Conservation (phyloP, 2,113 vertebrate genomes). For the Bombycilla garrulus region DNA sequence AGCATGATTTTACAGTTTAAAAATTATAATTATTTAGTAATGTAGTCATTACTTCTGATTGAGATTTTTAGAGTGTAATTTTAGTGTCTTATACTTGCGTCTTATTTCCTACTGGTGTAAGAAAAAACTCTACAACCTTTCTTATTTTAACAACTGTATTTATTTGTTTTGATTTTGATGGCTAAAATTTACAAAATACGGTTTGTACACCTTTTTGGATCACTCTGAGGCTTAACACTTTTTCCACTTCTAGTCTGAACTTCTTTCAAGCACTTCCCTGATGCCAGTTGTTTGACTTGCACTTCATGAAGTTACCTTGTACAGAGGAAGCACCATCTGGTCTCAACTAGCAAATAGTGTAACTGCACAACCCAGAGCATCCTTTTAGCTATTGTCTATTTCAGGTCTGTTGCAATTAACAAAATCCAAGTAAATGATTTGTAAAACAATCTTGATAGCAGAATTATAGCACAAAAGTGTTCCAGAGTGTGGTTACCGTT, state of each 20-base stretch:
- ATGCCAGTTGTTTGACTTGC: neutral
- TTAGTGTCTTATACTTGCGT: neutral
- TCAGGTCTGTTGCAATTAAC: neutral
- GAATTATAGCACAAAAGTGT: neutral
- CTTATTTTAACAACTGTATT: neutral
- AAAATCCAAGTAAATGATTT: neutral
- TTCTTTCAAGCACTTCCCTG: neutral
- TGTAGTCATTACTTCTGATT: neutral
- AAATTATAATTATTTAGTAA: neutral
- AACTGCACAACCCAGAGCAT: neutral
- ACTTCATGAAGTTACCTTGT: neutral
- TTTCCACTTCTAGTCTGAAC: neutral
- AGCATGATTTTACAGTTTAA: neutral
- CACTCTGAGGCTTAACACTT: neutral
- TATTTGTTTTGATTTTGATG: neutral
- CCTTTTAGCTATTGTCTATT: neutral
- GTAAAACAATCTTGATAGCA: neutral
- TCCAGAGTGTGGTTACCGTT: neutral
- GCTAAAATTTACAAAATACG: neutral
- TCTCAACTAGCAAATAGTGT: neutral
- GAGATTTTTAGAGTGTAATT: neutral
- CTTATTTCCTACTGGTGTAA: neutral
- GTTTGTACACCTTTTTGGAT: neutral
- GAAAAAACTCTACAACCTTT: neutral
- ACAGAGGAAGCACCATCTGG: neutral